Evolutionary conservation across 2,113 vertebrate genomes (phyloP), one percentile per base, ranked within the genome.

Genomic region (Thinocorus orbignyianus): DNA sequence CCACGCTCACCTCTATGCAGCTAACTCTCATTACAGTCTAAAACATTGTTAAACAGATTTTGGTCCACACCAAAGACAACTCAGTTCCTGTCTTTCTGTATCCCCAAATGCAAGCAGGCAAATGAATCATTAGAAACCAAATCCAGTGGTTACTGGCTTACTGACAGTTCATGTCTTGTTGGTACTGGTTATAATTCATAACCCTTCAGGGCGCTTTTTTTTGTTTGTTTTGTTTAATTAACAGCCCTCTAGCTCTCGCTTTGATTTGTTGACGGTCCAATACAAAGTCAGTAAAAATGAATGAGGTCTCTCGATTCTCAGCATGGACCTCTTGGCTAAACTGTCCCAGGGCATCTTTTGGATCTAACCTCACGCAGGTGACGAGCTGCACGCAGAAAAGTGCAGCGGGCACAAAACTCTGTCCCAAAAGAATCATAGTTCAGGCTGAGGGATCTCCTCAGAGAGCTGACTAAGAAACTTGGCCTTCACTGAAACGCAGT

Each of bases 381-480:
- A 13, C 1, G 5, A 78, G 65, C 69, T 79, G 73, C 41, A 23
- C 0, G 0, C 60, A 19, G 82, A 12, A 49, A 35, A 65, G 22
- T 10, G 48, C 73, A 78, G 31, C 2, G 7, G 68, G 51, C 39
- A 39, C 57, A 64, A 64, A 84, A 62, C 69, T 41, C 0, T 51
- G 44, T 44, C 48, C 83, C 57, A 24, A 81, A 66, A 83, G 72
- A 81, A 62, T 42, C 46, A 12, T 13, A 30, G 92, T 58, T 49
- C 10, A 49, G 68, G 72, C 61, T 39, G 72, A 71, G 3, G 5
- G 69, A 71, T 88, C 68, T 94, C 89, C 87, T 90, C 80, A 81
- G 92, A 86, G 73, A 92, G 95, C 88, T 95, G 92, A 94, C 86
- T 89, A 61, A 84, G 86, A 76, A 92, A 64, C 77, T 96, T 94